Conservation (phyloP, 2,888 invertebrate genomes). For the Timema cristinae region DNA sequence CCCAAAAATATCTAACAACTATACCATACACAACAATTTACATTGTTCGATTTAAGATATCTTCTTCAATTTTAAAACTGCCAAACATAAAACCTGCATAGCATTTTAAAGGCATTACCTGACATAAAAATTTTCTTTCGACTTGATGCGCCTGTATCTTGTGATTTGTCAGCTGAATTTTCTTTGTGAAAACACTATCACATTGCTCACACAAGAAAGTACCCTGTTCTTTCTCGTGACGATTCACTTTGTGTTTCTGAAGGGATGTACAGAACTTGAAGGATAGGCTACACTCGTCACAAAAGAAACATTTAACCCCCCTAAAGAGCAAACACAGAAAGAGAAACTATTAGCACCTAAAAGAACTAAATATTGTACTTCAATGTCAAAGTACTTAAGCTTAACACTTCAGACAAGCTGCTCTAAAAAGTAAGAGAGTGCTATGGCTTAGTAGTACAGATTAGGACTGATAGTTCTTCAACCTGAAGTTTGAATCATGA, state of each 20-base stretch:
- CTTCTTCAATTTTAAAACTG: not conserved
- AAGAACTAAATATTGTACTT: too few species aligned
- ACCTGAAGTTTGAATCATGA: too few species aligned
- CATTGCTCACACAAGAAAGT: slow-evolving; percentile 29
- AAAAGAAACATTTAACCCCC: slow-evolving; percentile 31
- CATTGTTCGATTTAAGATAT: too few species aligned
- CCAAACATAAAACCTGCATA: not conserved
- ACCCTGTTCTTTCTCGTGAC: slow-evolving; percentile 29
- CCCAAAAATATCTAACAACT: too few species aligned
- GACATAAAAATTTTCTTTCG: slow-evolving; percentile 32
- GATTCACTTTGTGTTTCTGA: slow-evolving; percentile 33
- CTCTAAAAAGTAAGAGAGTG: too few species aligned
- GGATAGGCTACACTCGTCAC: slow-evolving; percentile 31
- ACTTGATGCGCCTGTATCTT: slow-evolving; percentile 29
- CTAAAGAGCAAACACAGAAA: slow-evolving; percentile 15
- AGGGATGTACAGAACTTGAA: slow-evolving; percentile 32
- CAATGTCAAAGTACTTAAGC: too few species aligned
- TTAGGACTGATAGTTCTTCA: too few species aligned
- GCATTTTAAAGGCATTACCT: slow-evolving; percentile 23
- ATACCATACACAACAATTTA: too few species aligned
- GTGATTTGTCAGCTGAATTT: slow-evolving; percentile 32
- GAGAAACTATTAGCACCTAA: too few species aligned
- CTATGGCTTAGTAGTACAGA: too few species aligned
- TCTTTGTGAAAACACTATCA: slow-evolving; percentile 27
- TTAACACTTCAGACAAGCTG: too few species aligned